Evolutionary conservation across 2,113 vertebrate genomes (phyloP), one percentile per base, ranked within the genome.

Genomic region (Syngnathus typhle): DNA sequence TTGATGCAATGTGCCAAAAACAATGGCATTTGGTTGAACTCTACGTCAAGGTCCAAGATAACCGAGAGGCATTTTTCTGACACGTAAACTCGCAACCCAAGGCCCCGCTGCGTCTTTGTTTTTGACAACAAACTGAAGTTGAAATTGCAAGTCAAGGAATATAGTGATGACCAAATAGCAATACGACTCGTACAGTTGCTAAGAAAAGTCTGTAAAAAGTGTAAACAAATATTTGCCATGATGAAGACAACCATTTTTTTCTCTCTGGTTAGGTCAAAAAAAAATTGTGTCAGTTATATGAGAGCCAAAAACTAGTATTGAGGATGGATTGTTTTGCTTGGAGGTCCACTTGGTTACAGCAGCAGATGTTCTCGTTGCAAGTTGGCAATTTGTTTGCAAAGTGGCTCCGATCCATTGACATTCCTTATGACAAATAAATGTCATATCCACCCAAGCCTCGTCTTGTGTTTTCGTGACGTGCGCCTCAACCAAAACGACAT

Each of bases 381-480:
- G 59, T 65, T 18, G 13, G 62, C 63, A 47, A 36, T 44, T 27
- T 62, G 60, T 16, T 23, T 39, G 56, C 56, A 19, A 15, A 55
- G 55, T 10, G 9, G 19, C 11, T 60, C 5, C 4, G 2, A 61
- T 4, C 19, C 13, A 12, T 23, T 65, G 41, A 74, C 80, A 79
- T 85, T 82, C 80, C 77, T 67, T 9, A 54, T 47, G 27, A 73
- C 60, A 74, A 80, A 77, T 78, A 79, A 82, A 73, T 15, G 1
- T 6, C 16, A 10, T 65, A 18, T 44, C 37, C 61, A 49, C n/a
- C 37, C 36, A 9, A 49, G 59, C 8, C 32, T 32, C 9, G 4
- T 21, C 1, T 16, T 41, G n/a, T 2, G 18, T 23, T 23, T 21
- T 54, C 27, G 18, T 4, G 32, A 11, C 43, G 13, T 15, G 15